Evolutionary conservation across 2,113 vertebrate genomes (phyloP).

Genomic region (Microcebus jonahi): DNA sequence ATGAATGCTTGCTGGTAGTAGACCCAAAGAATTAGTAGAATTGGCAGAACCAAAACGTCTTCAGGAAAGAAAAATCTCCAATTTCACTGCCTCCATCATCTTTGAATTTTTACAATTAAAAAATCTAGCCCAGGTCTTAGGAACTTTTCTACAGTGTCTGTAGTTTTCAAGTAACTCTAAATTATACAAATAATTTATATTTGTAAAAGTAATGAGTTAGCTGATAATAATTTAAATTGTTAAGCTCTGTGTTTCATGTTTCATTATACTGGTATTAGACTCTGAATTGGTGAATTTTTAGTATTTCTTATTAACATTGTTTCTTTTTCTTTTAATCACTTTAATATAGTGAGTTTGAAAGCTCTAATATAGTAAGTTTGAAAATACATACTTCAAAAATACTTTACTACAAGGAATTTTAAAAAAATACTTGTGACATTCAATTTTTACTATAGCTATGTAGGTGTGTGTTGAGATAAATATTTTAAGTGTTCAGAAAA

Average conservation of each 20-base stretch:
- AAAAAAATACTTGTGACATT: background rate
- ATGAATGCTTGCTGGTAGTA: background rate
- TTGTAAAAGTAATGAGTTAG: slow-evolving; percentile 37
- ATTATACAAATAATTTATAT: slow-evolving; percentile 19
- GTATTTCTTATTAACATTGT: background rate
- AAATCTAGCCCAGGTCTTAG: background rate
- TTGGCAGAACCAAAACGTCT: background rate
- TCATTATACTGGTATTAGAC: slow-evolving; percentile 1
- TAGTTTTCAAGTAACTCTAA: slow-evolving; percentile 32
- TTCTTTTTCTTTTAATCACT: slow-evolving; percentile 25
- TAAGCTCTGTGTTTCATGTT: slow-evolving; percentile 17
- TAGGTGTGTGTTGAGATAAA: background rate
- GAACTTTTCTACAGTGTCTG: background rate
- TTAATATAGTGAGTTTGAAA: slow-evolving; percentile 48
- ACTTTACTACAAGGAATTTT: background rate
- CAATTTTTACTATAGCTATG: slow-evolving; percentile 18
- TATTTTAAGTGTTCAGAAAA: slow-evolving; percentile 45
- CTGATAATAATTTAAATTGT: slow-evolving; percentile 24
- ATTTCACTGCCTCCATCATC: background rate
- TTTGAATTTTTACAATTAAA: slow-evolving; percentile 34
- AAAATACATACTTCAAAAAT: slow-evolving; percentile 47
- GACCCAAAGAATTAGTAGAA: background rate
- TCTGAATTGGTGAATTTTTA: slow-evolving; percentile 47
- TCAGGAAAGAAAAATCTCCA: background rate
- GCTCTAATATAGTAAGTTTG: slow-evolving; percentile 14